phyloP scores from a whole-genome alignment of 2,113 vertebrate genomes.

The Scomber japonicus region DNA sequence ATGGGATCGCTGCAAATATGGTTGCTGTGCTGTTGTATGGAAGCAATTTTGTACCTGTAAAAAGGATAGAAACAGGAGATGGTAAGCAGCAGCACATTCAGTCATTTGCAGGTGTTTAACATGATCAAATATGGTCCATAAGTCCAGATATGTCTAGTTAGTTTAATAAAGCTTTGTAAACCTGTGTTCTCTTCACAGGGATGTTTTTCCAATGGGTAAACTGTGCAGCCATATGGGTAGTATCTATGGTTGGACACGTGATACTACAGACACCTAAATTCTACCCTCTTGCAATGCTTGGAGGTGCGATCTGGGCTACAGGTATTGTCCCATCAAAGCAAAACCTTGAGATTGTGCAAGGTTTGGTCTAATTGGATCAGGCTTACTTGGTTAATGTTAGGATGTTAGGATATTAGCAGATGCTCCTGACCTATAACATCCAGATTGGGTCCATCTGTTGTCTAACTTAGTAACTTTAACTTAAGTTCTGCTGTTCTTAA shows the following conservation, averaged over 20 bases:
- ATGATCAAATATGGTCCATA: background rate
- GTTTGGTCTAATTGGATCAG: background rate
- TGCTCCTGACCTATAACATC: background rate
- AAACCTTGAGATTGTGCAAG: background rate
- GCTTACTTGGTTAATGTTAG: background rate
- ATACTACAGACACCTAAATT: constrained; percentile 87
- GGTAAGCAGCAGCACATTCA: constrained; percentile 77
- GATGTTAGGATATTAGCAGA: background rate
- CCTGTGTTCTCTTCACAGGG: constrained; percentile 76
- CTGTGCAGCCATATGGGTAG: constrained; percentile 89
- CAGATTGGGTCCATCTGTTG: background rate
- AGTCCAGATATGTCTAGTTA: too few species aligned
- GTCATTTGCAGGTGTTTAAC: background rate
- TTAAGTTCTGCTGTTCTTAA: background rate
- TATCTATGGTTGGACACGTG: constrained; percentile 87
- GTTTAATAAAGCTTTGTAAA: background rate
- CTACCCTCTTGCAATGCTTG: constrained; percentile 92
- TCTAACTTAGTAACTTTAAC: too few species aligned
- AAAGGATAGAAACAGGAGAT: constrained; percentile 90
- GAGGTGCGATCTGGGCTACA: constrained; percentile 92
- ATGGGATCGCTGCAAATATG: constrained; percentile 85
- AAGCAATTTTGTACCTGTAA: constrained; percentile 92
- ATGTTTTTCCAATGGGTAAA: constrained; percentile 95
- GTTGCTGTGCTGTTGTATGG: constrained; percentile 88
- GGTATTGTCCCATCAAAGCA: constrained; percentile 76